Conservation (phyloP, 2,888 invertebrate species). For the Tetheella fluctuosa region DNA sequence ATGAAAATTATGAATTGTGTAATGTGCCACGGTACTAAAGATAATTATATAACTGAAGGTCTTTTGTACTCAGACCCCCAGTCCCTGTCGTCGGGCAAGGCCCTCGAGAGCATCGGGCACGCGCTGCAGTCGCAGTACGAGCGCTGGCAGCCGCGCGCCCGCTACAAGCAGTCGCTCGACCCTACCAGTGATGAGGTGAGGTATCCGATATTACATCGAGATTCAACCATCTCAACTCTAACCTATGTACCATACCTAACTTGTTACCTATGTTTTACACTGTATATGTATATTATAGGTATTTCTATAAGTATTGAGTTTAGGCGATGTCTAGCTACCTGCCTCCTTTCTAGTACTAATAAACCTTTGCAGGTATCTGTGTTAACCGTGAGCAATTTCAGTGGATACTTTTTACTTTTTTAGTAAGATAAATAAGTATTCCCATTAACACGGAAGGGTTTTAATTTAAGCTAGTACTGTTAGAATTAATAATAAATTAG, state of each 20-base stretch:
- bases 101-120: slow-evolving; percentile 95
- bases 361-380: too few species aligned
- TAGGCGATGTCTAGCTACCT: too few species aligned
- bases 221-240: too few species aligned
- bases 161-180: slow-evolving; percentile 98
- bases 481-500: slow-evolving; percentile 1
- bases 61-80: slow-evolving; percentile 90
- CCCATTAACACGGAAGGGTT: background rate
- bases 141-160: slow-evolving; percentile 98
- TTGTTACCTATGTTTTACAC: too few species aligned
- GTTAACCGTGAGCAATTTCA: too few species aligned
- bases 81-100: slow-evolving; percentile 94
- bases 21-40: too few species aligned
- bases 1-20: too few species aligned
- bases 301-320: too few species aligned
- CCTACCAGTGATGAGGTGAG: slow-evolving; percentile 98
- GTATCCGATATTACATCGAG: slow-evolving; percentile 36
- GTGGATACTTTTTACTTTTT: too few species aligned
- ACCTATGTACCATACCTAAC: too few species aligned
- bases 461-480: background rate
- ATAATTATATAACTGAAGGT: background rate
- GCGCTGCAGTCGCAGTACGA: slow-evolving; percentile 98
- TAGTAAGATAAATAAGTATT: background rate
- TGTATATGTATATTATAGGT: too few species aligned
- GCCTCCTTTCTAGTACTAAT: too few species aligned